Percentiles rank a stretch among this genome's conserved stretches.
Evolutionary conservation across 2,888 invertebrate genomes (phyloP).

Genomic region (Penaeus monodon): DNA sequence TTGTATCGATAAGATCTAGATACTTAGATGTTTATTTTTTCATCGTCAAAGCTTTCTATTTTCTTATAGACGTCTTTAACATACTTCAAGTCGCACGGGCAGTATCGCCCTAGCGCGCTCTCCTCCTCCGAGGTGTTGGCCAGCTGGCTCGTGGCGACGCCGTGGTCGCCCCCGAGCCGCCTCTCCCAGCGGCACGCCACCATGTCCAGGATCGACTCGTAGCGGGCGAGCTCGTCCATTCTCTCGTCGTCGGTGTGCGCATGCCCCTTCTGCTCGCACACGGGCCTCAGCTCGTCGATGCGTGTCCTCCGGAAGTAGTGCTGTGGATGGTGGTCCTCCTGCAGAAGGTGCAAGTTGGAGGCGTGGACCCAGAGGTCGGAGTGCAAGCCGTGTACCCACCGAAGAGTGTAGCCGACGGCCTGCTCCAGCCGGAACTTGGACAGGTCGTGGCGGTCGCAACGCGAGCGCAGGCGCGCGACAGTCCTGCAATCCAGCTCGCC

Average conservation of each 20-base stretch:
- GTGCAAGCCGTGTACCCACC: constrained; percentile 11
- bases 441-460: not conserved
- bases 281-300: no score
- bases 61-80: no score
- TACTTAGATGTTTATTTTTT: no score
- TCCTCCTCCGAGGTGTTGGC: not conserved
- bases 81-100: no score
- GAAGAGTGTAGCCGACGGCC: constrained; percentile 20
- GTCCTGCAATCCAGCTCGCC: not conserved
- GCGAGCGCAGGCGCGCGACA: not conserved
- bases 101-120: not conserved
- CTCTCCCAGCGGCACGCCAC: constrained; percentile 35
- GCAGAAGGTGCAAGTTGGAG: constrained; percentile 1
- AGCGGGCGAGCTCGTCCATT: not conserved
- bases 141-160: not conserved
- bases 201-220: constrained; percentile 31
- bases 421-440: constrained; percentile 8
- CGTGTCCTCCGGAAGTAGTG: not conserved
- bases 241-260: not conserved
- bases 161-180: not conserved
- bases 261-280: no score
- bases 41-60: no score
- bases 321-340: constrained; percentile 17
- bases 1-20: no score
- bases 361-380: not conserved